Conservation (phyloP, 2,888 invertebrate species). For the Drosophila paranaensis region DNA sequence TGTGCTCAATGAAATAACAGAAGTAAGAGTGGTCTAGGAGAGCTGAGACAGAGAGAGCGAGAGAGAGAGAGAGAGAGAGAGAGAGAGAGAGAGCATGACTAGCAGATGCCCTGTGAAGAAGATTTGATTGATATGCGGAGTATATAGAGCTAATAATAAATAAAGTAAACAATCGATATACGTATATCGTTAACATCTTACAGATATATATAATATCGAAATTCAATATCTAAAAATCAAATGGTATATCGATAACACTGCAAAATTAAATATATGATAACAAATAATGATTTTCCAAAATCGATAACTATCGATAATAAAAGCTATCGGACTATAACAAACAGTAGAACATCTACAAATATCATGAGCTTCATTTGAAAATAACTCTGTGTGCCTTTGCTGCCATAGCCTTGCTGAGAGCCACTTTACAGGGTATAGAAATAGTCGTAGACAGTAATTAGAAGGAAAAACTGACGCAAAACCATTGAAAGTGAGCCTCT, state of each 20-base stretch:
- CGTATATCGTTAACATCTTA: not conserved
- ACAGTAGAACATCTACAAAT: not conserved
- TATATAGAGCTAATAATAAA: no score
- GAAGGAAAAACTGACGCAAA: slow-evolving; percentile 57
- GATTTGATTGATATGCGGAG: no score
- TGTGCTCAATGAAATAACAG: slow-evolving; percentile 8
- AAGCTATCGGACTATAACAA: no score
- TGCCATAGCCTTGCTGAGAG: not conserved
- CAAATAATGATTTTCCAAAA: no score
- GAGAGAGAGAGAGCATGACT: not conserved
- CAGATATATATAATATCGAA: not conserved
- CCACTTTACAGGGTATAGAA: slow-evolving; percentile 2
- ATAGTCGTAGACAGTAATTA: not conserved
- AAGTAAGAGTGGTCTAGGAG: slow-evolving; percentile 1
- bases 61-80: not conserved
- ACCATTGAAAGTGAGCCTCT: slow-evolving; percentile 69
- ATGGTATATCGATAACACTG: no score
- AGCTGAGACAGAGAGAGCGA: not conserved
- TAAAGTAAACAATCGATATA: not conserved
- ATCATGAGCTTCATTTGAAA: not conserved
- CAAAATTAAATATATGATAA: no score
- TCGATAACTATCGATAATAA: no score
- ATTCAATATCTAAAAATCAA: no score
- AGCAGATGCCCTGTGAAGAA: not conserved
- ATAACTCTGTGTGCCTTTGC: not conserved